Evolutionary conservation across 2,113 vertebrate species (phyloP).

Genomic region (Sclerurus mexicanus): DNA sequence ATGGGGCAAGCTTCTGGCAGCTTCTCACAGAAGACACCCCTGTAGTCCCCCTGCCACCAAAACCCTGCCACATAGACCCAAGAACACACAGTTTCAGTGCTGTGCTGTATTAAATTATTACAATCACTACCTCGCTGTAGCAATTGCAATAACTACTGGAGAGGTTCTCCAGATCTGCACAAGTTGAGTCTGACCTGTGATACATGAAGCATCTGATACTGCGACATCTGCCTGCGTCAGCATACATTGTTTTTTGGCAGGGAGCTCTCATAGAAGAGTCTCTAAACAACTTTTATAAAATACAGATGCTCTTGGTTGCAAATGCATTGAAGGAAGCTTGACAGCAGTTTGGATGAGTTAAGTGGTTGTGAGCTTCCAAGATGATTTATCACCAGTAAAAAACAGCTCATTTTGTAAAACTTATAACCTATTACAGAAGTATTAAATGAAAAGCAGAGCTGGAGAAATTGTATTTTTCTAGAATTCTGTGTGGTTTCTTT

Average conservation of each 20-base stretch:
- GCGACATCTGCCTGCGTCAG: background rate
- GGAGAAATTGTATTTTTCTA: background rate
- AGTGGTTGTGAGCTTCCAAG: background rate
- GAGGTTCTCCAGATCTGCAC: background rate
- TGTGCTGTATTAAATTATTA: background rate
- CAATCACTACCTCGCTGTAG: background rate
- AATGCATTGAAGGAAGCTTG: background rate
- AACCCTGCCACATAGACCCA: background rate
- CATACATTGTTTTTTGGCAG: background rate
- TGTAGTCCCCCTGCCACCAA: background rate
- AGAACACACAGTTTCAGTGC: background rate
- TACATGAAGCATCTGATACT: background rate
- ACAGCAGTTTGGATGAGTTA: background rate
- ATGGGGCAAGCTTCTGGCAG: background rate
- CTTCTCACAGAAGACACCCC: background rate
- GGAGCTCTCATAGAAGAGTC: background rate
- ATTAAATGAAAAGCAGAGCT: background rate
- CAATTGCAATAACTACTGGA: background rate
- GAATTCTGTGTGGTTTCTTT: background rate
- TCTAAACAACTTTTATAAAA: conserved; percentile 15
- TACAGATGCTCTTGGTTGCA: background rate
- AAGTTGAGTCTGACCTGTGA: background rate
- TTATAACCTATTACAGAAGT: background rate
- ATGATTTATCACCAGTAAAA: conserved; percentile 13
- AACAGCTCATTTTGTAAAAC: background rate